These are phyloP conservation scores for Dipodomys merriami DNA, from an alignment of 2,113 vertebrate genomes.

Conservation along the genomic window DNA sequence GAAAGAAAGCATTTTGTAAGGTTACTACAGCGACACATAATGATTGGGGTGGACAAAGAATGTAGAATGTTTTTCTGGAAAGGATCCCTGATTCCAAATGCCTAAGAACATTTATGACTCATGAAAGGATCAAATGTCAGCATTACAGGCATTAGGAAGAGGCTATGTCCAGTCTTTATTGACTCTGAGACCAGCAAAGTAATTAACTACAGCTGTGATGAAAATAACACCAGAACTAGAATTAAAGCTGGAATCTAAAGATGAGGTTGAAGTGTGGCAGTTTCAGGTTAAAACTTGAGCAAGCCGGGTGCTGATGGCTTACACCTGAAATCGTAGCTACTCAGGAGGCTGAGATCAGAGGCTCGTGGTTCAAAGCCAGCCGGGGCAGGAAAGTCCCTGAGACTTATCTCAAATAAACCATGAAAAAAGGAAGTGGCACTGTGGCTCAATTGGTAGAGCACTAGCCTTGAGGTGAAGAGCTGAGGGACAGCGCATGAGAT, in stretches of 20 bases:
- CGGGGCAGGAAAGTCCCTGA: too few species aligned
- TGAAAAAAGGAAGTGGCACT: too few species aligned
- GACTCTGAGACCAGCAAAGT: neutral
- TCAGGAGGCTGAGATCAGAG: too few species aligned
- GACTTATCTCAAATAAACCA: too few species aligned
- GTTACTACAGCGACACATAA: neutral
- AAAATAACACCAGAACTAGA: neutral
- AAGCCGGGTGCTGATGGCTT: too few species aligned
- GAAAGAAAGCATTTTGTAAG: neutral
- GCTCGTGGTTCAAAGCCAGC: too few species aligned
- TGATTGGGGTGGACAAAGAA: neutral
- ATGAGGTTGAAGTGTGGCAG: neutral
- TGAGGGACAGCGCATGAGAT: neutral
- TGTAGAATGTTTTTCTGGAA: neutral
- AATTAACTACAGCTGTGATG: neutral
- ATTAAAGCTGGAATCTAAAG: neutral
- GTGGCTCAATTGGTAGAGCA: too few species aligned
- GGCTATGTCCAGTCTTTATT: neutral
- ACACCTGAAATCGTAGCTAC: too few species aligned
- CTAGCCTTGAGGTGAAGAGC: too few species aligned
- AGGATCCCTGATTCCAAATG: neutral
- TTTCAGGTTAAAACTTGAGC: neutral
- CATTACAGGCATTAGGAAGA: neutral
- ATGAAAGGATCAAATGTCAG: neutral
- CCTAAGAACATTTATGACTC: neutral